Base-by-base conservation (phyloP, 2,888 invertebrate genomes). In the Timema cristinae region DNA sequence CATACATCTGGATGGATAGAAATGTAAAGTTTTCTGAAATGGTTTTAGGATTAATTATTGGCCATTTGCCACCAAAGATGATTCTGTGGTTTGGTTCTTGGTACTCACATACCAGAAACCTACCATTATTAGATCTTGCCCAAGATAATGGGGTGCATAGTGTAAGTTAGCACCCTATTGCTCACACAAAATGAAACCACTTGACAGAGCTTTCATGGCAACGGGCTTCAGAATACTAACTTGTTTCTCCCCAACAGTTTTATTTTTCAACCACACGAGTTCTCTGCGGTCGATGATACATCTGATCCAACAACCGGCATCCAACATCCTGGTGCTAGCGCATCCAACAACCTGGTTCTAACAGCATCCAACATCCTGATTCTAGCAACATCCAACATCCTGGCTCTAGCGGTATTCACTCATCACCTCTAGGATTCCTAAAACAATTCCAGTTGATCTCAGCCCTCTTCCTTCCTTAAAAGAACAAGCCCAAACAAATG, bases 391-490 rank as follows among this genome's bases (percentile, higher is more conserved):
- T 32, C 32, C 4, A 32, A 32, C 32, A 32, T 2, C 32, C 32
- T 32, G 32, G 32, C 4, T 32, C 32, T 32, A 32, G 32, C 32
- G 32, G 32, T 32, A 32, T 32, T 32, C 32, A 32, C 4, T 32
- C 32, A 32, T 32, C 32, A 4, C 32, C 32, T 32, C 32, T 32
- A 61, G 16, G 16, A 32, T 32, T 32, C 32, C 32, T 32, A 32
- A 32, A 32, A 32, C 4, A 32, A 32, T 32, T 1, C 32, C 61
- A 61, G 15, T 61, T 15, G 16, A 61, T n/a, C 10, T 9, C 47
- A 61, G 7, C 5, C n/a, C 15, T 61, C 15, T 61, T 61, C 61
- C 61, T 61, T 15, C 61, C 61, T n/a, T 61, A n/a, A 9, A 61
- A 61, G 5, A n/a, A 6, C 11, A 10, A 4, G n/a, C 61, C 1